These are phyloP conservation scores for Chrysolina haemoptera DNA, from an alignment of 2,888 invertebrate species.

Conservation along the genomic window DNA sequence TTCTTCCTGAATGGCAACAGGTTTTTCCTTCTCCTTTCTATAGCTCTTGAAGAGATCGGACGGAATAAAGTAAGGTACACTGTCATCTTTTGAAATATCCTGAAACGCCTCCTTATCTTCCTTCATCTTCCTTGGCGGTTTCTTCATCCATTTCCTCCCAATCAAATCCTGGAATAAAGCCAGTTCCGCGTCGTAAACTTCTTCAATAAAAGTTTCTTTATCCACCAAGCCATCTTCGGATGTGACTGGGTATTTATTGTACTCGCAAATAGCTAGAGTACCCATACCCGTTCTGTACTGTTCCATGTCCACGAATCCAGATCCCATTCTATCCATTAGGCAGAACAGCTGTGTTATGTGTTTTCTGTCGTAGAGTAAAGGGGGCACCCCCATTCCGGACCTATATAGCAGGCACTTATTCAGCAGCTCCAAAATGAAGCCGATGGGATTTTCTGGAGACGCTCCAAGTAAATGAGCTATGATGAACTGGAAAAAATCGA, in stretches of 20 bases:
- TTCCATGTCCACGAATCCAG: constrained; percentile 62
- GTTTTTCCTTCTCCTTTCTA: constrained; percentile 27
- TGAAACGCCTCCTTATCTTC: constrained; percentile 4
- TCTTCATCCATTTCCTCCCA: constrained; percentile 41
- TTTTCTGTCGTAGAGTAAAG: constrained; percentile 67
- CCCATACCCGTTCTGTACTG: constrained; percentile 65
- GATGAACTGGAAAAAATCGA: constrained; percentile 70
- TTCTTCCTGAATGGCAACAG: neutral
- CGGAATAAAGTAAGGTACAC: constrained; percentile 52
- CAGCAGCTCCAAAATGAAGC: constrained; percentile 68
- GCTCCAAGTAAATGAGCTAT: constrained; percentile 68
- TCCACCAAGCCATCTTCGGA: constrained; percentile 58
- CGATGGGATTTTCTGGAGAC: constrained; percentile 68
- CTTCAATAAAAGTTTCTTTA: constrained; percentile 63
- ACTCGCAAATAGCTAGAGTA: constrained; percentile 64
- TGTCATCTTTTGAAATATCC: constrained; percentile 22
- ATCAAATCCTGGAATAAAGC: constrained; percentile 57
- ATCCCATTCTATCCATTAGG: constrained; percentile 65
- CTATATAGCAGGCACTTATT: constrained; percentile 70
- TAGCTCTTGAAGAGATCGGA: constrained; percentile 49
- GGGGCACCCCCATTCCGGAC: constrained; percentile 68
- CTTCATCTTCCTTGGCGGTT: constrained; percentile 11
- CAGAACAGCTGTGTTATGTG: constrained; percentile 64
- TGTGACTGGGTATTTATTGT: constrained; percentile 59
- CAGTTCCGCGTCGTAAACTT: constrained; percentile 54